These are phyloP conservation scores for Corticium candelabrum DNA, from an alignment of 37 sponge, comb jelly and placozoan species.

Conservation along the genomic window DNA sequence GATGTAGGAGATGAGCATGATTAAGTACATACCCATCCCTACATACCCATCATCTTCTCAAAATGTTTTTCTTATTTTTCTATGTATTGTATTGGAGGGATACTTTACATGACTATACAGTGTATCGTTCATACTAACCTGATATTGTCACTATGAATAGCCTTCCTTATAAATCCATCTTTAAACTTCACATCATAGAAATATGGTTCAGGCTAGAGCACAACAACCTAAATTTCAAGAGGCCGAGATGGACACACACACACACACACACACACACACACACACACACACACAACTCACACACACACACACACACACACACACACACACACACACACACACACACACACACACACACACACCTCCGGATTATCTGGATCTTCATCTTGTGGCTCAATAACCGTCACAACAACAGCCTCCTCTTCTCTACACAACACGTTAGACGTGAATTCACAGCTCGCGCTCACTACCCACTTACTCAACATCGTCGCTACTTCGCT, in stretches of 20 bases:
- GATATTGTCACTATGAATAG: neutral
- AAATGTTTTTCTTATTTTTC: neutral
- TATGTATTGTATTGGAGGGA: too few relatives aligned
- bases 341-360: neutral
- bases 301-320: neutral
- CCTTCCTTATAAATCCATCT: neutral
- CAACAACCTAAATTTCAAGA: neutral
- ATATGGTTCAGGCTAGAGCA: neutral
- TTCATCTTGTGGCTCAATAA: neutral
- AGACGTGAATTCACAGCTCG: too few relatives aligned
- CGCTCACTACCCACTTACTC: too few relatives aligned
- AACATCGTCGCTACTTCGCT: too few relatives aligned
- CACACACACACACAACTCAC: neutral
- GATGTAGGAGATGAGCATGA: too few relatives aligned
- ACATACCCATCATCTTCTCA: too few relatives aligned
- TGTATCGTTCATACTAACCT: neutral
- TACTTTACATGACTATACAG: too few relatives aligned
- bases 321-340: neutral
- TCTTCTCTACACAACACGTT: too few relatives aligned
- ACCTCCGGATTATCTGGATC: neutral
- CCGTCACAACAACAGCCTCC: neutral
- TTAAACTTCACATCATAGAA: neutral
- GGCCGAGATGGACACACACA: neutral
- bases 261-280: neutral
- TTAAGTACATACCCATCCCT: too few relatives aligned